Percentiles rank a stretch among this genome's conserved stretches.
Conservation (phyloP, 1,140 invertebrate genomes). For the Eciton burchellii region DNA sequence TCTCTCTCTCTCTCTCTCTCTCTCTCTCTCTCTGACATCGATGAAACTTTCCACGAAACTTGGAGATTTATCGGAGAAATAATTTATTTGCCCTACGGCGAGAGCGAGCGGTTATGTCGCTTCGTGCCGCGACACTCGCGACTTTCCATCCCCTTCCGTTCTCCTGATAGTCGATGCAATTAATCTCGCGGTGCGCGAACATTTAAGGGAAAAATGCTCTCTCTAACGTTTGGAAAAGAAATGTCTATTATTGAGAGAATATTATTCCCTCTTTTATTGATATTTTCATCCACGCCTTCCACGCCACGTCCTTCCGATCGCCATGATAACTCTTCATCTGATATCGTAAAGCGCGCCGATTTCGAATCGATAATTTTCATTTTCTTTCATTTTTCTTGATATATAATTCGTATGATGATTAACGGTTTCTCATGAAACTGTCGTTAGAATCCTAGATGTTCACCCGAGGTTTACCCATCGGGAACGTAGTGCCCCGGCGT, state of each 20-base stretch:
- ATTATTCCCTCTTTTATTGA: background rate
- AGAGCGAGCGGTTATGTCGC: slow-evolving; percentile 15
- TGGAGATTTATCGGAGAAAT: slow-evolving; percentile 61
- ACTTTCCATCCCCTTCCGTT: slow-evolving; percentile 13
- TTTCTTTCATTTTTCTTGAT: too few species aligned
- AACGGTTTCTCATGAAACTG: background rate
- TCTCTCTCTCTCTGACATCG: too few species aligned
- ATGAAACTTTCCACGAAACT: slow-evolving; percentile 55
- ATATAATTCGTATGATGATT: background rate
- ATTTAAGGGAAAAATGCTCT: slow-evolving; percentile 7
- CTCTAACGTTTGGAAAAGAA: background rate
- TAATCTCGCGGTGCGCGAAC: slow-evolving; percentile 16
- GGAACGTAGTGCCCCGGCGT: slow-evolving; percentile 13
- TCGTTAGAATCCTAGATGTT: slow-evolving; percentile 26
- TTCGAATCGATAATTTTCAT: too few species aligned
- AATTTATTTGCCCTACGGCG: slow-evolving; percentile 47
- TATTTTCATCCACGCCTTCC: background rate
- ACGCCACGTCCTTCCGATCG: too few species aligned
- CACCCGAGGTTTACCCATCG: slow-evolving; percentile 1
- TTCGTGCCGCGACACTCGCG: slow-evolving; percentile 28
- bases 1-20: too few species aligned
- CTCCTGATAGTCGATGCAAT: slow-evolving; percentile 38
- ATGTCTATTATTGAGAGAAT: background rate
- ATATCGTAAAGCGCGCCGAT: too few species aligned
- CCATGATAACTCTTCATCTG: background rate